phyloP scores from a whole-genome alignment of 2,113 vertebrate genomes.

The Andinoacara biseriatus region DNA sequence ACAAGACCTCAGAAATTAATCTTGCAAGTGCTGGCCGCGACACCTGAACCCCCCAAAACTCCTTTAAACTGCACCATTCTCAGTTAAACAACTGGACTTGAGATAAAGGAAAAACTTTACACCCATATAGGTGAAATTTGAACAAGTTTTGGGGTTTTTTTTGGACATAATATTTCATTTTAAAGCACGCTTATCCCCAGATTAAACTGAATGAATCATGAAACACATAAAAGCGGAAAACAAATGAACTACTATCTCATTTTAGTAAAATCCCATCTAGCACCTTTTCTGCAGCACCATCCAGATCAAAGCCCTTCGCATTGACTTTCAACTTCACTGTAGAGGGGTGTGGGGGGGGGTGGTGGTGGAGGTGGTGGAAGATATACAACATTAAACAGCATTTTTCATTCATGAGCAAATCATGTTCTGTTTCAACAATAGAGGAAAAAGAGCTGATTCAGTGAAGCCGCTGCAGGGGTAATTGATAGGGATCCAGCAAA shows the following conservation, averaged over 20 bases:
- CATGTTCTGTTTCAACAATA: slow-evolving; percentile 77
- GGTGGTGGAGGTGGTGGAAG: not conserved
- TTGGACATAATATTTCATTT: not conserved
- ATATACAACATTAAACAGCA: slow-evolving; percentile 79
- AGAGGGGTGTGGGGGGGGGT: not conserved
- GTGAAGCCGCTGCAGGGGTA: slow-evolving; percentile 75
- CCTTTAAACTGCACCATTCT: slow-evolving; percentile 27
- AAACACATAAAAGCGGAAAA: slow-evolving; percentile 36
- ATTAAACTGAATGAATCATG: slow-evolving; percentile 33
- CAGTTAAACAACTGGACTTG: slow-evolving; percentile 2
- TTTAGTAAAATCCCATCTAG: slow-evolving; percentile 45
- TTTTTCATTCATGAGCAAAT: slow-evolving; percentile 81
- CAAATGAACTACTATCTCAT: slow-evolving; percentile 45
- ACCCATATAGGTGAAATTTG: slow-evolving; percentile 7
- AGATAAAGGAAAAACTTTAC: not conserved
- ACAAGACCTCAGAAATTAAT: slow-evolving; percentile 47
- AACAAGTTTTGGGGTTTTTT: not conserved
- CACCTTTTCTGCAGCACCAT: slow-evolving; percentile 53
- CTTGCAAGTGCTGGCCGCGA: not conserved
- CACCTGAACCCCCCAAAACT: slow-evolving; percentile 17
- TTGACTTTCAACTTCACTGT: slow-evolving; percentile 62
- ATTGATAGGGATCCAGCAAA: slow-evolving; percentile 80
- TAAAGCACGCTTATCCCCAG: slow-evolving; percentile 9
- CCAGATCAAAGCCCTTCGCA: slow-evolving; percentile 63
- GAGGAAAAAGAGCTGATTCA: slow-evolving; percentile 76